Evolutionary conservation across 2,113 vertebrate species (phyloP), one percentile per base, ranked within the genome.

Genomic region (Eublepharis macularius): DNA sequence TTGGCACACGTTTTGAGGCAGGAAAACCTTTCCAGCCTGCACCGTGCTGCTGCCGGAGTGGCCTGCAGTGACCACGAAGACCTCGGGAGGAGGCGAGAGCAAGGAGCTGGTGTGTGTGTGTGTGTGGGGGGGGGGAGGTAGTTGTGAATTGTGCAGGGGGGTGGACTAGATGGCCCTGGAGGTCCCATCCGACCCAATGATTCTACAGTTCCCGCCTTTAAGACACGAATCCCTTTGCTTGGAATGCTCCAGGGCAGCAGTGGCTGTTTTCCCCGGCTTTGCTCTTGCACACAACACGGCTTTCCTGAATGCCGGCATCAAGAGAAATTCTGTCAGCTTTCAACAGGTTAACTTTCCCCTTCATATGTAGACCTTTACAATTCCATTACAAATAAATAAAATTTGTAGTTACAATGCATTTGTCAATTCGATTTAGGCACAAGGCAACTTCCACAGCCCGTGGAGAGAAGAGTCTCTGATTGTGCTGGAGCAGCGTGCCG

Each of bases 381-480:
- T 96, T 98, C 97, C 97, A 96, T 97, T 98, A 97, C 97, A 99
- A 85, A 99, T 99, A 99, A 99, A 99, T 99, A 99, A 97, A 1
- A 96, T 97, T 96, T 97, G 97, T 97, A 98, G 97, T 98, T 99
- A 99, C 98, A 99, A 99, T 99, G 98, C 98, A 97, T 99, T 98
- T 97, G 98, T 98, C 98, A 99, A 99, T 98, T 99, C 97, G 97
- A 98, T 98, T 99, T 99, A 99, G 99, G 99, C 98, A 99, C 98
- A 97, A 98, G 97, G 98, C 98, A 98, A 98, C 96, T 97, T 98
- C 98, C 98, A 97, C 97, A 76, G 93, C 95, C 92, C 93, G 96
- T 97, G 97, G 97, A 98, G 97, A 97, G 96, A 97, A 94, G 97
- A 97, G 97, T 98, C 98, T 99, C 97, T 98, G 98, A 99, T 99